Percentiles rank a stretch among this genome's conserved stretches.
phyloP scores from a whole-genome alignment of 92 coral and sea anemone species.

The Zoanthus solanderi region DNA sequence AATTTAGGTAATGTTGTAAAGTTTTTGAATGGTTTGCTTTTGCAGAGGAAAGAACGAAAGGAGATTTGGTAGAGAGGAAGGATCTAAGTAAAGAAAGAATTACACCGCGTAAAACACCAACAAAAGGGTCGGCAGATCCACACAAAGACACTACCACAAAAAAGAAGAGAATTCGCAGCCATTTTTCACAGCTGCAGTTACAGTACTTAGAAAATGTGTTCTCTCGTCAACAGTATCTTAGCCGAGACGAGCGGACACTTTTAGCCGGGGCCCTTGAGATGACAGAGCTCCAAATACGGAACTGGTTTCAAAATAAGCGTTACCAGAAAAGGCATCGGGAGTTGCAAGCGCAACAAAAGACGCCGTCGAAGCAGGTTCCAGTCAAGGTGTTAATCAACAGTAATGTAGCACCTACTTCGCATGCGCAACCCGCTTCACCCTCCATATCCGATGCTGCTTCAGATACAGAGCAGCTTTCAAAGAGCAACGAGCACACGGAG shows the following conservation, averaged over 20 bases:
- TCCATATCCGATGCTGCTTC: constrained; percentile 2
- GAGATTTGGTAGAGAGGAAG: background rate
- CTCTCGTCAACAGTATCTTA: constrained; percentile 89
- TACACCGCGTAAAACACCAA: constrained; percentile 17
- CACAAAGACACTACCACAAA: constrained; percentile 37
- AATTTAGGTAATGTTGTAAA: too few relatives aligned
- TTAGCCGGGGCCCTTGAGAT: constrained; percentile 87
- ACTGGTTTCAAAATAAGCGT: constrained; percentile 90
- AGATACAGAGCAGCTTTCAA: background rate
- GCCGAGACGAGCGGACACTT: constrained; percentile 88
- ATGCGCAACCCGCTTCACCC: constrained; percentile 9
- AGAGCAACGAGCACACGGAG: background rate
- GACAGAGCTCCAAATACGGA: constrained; percentile 92
- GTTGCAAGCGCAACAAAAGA: constrained; percentile 58
- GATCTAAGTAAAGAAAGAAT: background rate
- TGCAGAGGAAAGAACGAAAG: background rate
- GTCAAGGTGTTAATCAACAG: constrained; percentile 78
- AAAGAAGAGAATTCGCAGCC: constrained; percentile 84
- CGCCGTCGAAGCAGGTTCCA: constrained; percentile 73
- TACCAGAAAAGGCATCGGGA: constrained; percentile 85
- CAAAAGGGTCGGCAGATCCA: constrained; percentile 1
- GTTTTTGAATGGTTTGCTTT: background rate
- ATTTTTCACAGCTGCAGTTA: constrained; percentile 85
- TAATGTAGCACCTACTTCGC: background rate
- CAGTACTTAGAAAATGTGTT: constrained; percentile 85